Percentiles rank a stretch among this genome's conserved stretches.
Conservation (phyloP, 1,140 invertebrate species). For the Bombus sibiricus region DNA sequence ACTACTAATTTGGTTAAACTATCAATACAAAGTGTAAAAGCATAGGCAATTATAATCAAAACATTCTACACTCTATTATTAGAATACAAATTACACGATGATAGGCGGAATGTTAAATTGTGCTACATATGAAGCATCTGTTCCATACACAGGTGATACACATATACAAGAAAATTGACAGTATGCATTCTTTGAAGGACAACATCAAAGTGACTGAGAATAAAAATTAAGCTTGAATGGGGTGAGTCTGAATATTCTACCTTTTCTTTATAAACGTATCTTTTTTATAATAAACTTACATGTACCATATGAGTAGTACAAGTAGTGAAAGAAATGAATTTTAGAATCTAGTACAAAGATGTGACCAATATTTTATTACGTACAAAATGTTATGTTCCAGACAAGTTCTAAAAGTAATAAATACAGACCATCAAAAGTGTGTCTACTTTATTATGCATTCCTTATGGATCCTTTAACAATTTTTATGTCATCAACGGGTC, state of each 20-base stretch:
- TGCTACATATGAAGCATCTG: too few relatives aligned
- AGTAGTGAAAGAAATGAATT: not conserved
- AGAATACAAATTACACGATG: too few relatives aligned
- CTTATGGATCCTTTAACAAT: constrained; percentile 88
- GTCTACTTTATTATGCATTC: constrained; percentile 68
- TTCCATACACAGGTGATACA: too few relatives aligned
- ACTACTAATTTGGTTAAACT: too few relatives aligned
- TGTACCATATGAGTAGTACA: too few relatives aligned
- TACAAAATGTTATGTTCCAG: not conserved
- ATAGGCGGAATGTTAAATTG: too few relatives aligned
- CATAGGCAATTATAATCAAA: too few relatives aligned
- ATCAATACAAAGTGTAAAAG: too few relatives aligned
- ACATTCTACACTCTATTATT: too few relatives aligned
- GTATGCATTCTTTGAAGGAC: too few relatives aligned
- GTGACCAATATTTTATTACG: not conserved
- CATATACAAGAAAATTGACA: too few relatives aligned
- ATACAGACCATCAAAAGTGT: not conserved
- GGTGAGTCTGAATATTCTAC: not conserved
- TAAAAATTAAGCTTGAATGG: not conserved
- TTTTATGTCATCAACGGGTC: constrained; percentile 94
- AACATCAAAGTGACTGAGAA: too few relatives aligned
- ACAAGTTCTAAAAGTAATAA: not conserved
- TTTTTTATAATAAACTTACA: not conserved
- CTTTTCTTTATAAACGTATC: not conserved
- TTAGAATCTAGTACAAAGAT: not conserved